Base-by-base conservation (phyloP, 2,888 invertebrate species). In the Calameuta filiformis region DNA sequence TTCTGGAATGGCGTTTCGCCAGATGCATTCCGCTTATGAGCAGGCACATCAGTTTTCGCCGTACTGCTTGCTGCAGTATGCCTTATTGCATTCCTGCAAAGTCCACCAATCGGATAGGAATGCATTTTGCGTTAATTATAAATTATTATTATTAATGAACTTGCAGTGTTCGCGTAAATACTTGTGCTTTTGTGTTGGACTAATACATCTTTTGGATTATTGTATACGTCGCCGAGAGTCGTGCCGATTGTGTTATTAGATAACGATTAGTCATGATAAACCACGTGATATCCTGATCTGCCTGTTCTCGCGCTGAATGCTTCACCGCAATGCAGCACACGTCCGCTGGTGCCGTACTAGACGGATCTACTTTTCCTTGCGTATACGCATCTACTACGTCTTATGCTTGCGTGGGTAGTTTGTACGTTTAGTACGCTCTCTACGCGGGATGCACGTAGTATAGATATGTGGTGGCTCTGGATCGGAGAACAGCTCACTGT, bases 301-400 rank as follows among this genome's bases (percentile, higher is more conserved):
- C 3, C 85, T 84, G 82, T 85, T 84, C 83, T 85, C 23, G 1
- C 23, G 79, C 78, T 73, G 79, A 78, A 73, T 77, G 85, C 85
- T 86, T 85, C 82, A 84, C 88, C 88, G 81, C 88, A 85, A 87
- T 87, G 81, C 88, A 85, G 81, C 85, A 83, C 79, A 80, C 79
- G 81, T 79, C 81, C 73, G 77, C 68, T 76, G 77, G 76, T 83
- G 82, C 76, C 78, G 77, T 69, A 79, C 76, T 77, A 6, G 23
- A 56, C 23, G 6, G 23, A 23, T 56, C 23, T 23, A 79, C 79
- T 77, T 75, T 80, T 76, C 76, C 77, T 79, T 80, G 82, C 76
- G 80, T 79, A 80, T 76, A 79, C 79, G 77, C 79, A 81, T 80
- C 76, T 79, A 80, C 81, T 78, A 80, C 79, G 79, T 75, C 79